Percentiles rank a stretch among this genome's conserved stretches.
These are phyloP conservation scores for Hypomecis punctinalis DNA, from an alignment of 2,888 invertebrate species.

Conservation along the genomic window DNA sequence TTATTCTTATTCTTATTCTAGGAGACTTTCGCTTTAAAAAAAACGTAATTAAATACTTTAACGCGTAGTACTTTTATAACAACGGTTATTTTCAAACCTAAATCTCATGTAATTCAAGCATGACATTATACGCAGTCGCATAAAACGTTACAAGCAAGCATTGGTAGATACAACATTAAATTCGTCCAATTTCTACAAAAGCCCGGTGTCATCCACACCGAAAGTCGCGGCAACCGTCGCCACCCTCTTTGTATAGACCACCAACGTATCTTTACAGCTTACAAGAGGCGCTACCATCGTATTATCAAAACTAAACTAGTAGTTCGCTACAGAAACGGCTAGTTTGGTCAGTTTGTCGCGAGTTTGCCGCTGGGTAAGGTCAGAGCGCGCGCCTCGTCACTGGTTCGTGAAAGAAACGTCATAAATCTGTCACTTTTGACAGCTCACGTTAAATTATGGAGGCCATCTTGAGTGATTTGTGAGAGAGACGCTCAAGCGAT, in stretches of 20 bases:
- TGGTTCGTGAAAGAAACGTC: constrained; percentile 72
- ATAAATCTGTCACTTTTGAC: constrained; percentile 77
- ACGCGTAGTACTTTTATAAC: too few species aligned
- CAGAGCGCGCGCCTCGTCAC: constrained; percentile 53
- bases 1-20: too few species aligned
- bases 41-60: too few species aligned
- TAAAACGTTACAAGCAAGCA: background rate
- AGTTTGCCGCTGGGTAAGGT: constrained; percentile 29
- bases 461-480: constrained; percentile 74
- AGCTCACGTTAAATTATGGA: constrained; percentile 69
- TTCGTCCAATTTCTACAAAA: constrained; percentile 18
- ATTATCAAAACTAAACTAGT: background rate
- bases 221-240: constrained; percentile 21
- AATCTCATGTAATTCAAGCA: too few species aligned
- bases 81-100: too few species aligned
- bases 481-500: constrained; percentile 49
- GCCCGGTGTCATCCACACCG: constrained; percentile 18
- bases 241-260: constrained; percentile 25
- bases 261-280: background rate
- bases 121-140: too few species aligned
- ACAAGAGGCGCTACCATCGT: background rate
- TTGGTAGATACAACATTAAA: constrained; percentile 14
- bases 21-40: too few species aligned
- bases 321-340: background rate
- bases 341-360: background rate